Base-by-base conservation (phyloP, 2,888 invertebrate genomes). In the Sisyra terminalis region DNA sequence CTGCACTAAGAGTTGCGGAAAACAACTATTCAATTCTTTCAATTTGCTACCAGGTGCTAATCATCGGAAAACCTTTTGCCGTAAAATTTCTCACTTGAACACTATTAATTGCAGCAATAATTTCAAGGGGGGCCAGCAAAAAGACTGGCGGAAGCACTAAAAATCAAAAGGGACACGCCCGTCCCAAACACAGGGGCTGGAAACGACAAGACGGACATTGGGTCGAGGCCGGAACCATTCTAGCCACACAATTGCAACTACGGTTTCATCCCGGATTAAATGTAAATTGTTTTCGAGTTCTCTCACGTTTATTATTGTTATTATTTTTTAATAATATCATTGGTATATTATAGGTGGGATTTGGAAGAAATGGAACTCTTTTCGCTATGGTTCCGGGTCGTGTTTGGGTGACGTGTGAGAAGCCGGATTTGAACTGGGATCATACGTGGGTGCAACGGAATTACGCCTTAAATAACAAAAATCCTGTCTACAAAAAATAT, bases 381-480 rank as follows among this genome's bases (percentile, higher is more conserved):
- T 85, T 74, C 64, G 89, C 93, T 0, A 66, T 86, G 57, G 75
- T 78, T 52, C 66, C 79, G 31, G 93, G 93, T 1, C 73, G 65
- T 55, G 89, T 93, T 0, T 60, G 78, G 11, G 68, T 90, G 0
- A 83, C 88, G 0, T 84, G 84, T 61, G 93, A 94, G 56, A 73
- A 78, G 53, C 69, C 80, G 43, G 75, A 87, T 46, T 80, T 81
- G 0, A 72, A 85, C 52, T 86, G 83, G 77, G 71, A 78, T 11
- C 83, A 85, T 53, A 67, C 71, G 0, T 83, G 86, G 80, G 67
- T 87, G 24, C 67, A 74, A 53, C 61, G 71, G 46, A 59, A 72
- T 53, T 79, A 84, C 57, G 66, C 64, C 0, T 75, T 75, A 0
- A 65, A 82, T 44, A 65, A 76, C 52, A 64, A 71, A 2, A 73